Conservation (phyloP, 2,797 vertebrate species). For the Galaxias olidus region DNA sequence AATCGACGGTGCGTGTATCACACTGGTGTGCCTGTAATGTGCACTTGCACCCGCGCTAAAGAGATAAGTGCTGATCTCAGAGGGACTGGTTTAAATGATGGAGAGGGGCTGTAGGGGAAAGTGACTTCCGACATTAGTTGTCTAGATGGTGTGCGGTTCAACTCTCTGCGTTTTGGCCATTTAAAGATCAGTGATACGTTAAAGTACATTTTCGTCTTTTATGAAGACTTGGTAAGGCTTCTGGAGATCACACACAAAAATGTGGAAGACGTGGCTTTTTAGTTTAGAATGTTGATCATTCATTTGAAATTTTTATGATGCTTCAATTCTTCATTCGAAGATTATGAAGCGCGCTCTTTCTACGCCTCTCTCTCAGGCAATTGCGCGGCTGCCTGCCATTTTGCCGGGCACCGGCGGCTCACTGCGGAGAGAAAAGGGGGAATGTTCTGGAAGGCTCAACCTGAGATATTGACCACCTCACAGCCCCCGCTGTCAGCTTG, state of each 20-base stretch:
- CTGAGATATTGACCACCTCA: conserved; percentile 56
- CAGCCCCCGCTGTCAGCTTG: conserved; percentile 62
- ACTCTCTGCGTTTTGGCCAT: background rate
- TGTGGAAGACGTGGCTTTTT: too few species aligned
- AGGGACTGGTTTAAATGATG: conserved; percentile 39
- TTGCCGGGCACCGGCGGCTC: conserved; percentile 30
- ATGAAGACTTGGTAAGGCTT: too few species aligned
- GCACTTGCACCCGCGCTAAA: conserved; percentile 50
- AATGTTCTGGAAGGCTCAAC: conserved; percentile 45
- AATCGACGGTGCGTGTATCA: conserved; percentile 64
- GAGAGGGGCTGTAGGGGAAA: conserved; percentile 49
- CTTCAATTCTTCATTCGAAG: too few species aligned
- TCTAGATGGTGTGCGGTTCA: background rate
- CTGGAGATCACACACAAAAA: too few species aligned
- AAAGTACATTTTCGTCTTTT: too few species aligned
- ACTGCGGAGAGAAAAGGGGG: conserved; percentile 15
- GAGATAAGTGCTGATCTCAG: conserved; percentile 55
- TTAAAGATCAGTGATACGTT: too few species aligned
- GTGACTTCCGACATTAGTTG: conserved; percentile 34
- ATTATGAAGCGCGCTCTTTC: too few species aligned
- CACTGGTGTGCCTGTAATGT: conserved; percentile 47
- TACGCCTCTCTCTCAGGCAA: background rate
- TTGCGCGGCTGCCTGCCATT: background rate
- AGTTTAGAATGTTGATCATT: too few species aligned
- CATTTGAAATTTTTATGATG: too few species aligned